A percentile compares a stretch with the other conserved stretches of the same genome.
phyloP scores from a whole-genome alignment of 2,113 vertebrate genomes.

The Marmota flaviventris region DNA sequence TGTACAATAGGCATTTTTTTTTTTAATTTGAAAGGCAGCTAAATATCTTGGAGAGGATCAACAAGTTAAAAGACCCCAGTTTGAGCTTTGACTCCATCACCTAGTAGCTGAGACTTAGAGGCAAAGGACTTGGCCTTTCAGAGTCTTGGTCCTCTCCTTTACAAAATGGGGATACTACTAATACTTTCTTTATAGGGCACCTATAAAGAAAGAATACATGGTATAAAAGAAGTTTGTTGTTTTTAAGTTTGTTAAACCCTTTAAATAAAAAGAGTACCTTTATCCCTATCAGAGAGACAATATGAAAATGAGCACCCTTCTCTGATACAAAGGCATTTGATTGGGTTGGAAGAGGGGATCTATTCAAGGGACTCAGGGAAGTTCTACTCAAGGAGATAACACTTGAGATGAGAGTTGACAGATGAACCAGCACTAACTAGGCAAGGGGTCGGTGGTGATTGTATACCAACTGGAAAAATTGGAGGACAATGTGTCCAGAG shows the following conservation, averaged over 20 bases:
- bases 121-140: background rate
- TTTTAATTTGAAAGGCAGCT: background rate
- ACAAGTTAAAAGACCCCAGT: background rate
- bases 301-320: background rate
- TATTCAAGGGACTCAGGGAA: background rate
- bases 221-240: background rate
- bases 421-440: background rate
- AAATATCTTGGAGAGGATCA: background rate
- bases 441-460: background rate
- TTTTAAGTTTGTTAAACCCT: background rate
- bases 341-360: background rate
- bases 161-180: background rate
- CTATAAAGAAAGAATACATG: background rate
- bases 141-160: background rate
- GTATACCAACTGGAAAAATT: background rate
- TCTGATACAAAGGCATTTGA: background rate
- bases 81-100: background rate
- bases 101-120: background rate
- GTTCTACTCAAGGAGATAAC: background rate
- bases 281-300: background rate
- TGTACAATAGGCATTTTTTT: background rate
- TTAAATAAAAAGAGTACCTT: too few species aligned
- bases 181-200: background rate
- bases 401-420: background rate
- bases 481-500: background rate